Evolutionary conservation across 2,797 vertebrate genomes (phyloP), one percentile per base, ranked within the genome.

Genomic region (Erethizon dorsatum): DNA sequence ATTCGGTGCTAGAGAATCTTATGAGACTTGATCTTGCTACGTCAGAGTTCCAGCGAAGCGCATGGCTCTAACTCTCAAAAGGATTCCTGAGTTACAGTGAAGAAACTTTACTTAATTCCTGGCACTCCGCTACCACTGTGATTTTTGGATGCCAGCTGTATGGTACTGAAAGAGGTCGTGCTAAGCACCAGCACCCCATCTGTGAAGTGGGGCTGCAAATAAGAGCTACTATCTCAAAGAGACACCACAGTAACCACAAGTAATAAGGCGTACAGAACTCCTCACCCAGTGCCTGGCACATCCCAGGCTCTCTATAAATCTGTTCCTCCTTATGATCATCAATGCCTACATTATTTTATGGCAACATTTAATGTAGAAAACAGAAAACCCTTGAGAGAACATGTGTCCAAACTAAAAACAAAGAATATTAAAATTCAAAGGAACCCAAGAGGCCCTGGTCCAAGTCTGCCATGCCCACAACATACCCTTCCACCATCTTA

Each of bases 401-500:
- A 17, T 12, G 9, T 26, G 59, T 90, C 45, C n/a, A 24, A 6
- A 79, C 33, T n/a, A 86, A 93, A 90, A 80, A 47, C 22, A 47
- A 52, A 88, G 31, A 33, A 7, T 33, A n/a, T 41, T 89, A 87
- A 82, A 88, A 18, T 33, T 73, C 50, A 83, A 85, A 91, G 52
- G 33, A 67, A 52, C n/a, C 50, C 45, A 50, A n/a, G 52, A 90
- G 20, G 12, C 33, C 50, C 54, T 57, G 33, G 12, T 86, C 50
- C 28, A 57, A 47, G 17, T n/a, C 52, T 83, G 85, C 31, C 26
- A 2, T 13, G 4, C n/a, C 14, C 50, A 56, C 1, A 57, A 4
- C 20, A 79, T 0, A 1, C 5, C 24, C 4, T 63, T 50, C 54
- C 18, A 83, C 15, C 15, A 1, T 84, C 90, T 77, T 56, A 4